These are phyloP conservation scores for Protomyctophum bolini DNA, from an alignment of 2,113 vertebrate genomes.

Conservation along the genomic window DNA sequence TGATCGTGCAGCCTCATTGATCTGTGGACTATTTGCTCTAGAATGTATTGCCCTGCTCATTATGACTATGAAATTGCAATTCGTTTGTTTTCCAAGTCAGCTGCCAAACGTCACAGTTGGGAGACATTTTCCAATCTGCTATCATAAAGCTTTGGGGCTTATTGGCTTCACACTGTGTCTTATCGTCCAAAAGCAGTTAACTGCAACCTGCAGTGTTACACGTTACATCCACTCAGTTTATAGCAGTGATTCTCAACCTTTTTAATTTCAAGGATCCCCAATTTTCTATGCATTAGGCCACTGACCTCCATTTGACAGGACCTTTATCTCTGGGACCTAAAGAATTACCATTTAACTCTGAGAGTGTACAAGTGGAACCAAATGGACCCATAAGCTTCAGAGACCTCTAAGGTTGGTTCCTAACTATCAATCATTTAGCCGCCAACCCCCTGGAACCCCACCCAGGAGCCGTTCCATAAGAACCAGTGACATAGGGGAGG, in stretches of 20 bases:
- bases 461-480: neutral
- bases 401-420: neutral
- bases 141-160: neutral
- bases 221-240: slow-evolving; percentile 2
- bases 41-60: slow-evolving; percentile 13
- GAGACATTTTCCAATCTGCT: slow-evolving; percentile 20
- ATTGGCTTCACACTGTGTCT: slow-evolving; percentile 4
- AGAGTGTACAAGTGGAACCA: too few species aligned
- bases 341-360: too few species aligned
- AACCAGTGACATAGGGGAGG: neutral
- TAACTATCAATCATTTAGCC: neutral
- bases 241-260: too few species aligned
- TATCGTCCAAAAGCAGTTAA: slow-evolving; percentile 8
- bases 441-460: neutral
- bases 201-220: slow-evolving; percentile 24
- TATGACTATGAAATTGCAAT: slow-evolving; percentile 21
- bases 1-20: neutral
- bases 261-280: too few species aligned
- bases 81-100: slow-evolving; percentile 8
- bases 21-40: slow-evolving; percentile 14
- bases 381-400: too few species aligned
- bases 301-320: too few species aligned
- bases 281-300: too few species aligned
- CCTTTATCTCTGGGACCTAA: too few species aligned
- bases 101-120: slow-evolving; percentile 19